A percentile compares a stretch with the other conserved stretches of the same genome.
Conservation (phyloP, 1,140 invertebrate genomes). For the Ladona fulva region DNA sequence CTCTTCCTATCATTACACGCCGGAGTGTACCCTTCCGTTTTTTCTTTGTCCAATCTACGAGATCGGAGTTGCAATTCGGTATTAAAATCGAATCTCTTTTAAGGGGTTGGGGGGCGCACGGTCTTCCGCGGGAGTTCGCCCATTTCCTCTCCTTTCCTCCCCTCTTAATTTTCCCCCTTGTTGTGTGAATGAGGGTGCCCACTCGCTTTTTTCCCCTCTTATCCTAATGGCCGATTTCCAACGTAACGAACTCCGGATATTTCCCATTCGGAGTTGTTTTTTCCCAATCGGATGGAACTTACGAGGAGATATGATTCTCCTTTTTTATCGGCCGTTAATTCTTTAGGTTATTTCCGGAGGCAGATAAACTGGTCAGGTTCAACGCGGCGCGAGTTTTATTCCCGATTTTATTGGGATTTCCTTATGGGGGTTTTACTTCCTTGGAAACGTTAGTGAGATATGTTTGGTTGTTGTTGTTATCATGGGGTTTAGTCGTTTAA, state of each 20-base stretch:
- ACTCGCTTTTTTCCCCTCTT: not conserved
- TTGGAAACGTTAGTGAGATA: too few relatives aligned
- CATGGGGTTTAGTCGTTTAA: too few relatives aligned
- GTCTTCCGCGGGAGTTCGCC: too few relatives aligned
- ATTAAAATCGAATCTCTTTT: not conserved
- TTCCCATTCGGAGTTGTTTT: not conserved
- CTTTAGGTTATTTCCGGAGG: too few relatives aligned
- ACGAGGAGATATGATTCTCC: too few relatives aligned
- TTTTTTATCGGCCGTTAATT: too few relatives aligned
- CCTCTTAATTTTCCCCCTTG: not conserved
- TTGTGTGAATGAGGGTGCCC: not conserved
- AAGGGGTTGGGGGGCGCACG: not conserved
- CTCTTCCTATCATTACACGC: not conserved
- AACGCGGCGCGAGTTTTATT: too few relatives aligned
- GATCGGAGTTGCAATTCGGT: not conserved
- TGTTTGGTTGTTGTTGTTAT: too few relatives aligned
- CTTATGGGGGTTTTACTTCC: too few relatives aligned
- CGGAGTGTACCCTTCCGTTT: not conserved
- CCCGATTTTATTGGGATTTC: too few relatives aligned
- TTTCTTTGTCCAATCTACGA: not conserved
- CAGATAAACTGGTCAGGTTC: too few relatives aligned
- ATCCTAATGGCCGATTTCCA: not conserved
- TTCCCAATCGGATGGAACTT: too few relatives aligned
- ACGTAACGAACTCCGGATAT: constrained; percentile 3
- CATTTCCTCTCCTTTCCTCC: not conserved